phyloP scores from a whole-genome alignment of 2,113 vertebrate genomes.

The Conger conger region DNA sequence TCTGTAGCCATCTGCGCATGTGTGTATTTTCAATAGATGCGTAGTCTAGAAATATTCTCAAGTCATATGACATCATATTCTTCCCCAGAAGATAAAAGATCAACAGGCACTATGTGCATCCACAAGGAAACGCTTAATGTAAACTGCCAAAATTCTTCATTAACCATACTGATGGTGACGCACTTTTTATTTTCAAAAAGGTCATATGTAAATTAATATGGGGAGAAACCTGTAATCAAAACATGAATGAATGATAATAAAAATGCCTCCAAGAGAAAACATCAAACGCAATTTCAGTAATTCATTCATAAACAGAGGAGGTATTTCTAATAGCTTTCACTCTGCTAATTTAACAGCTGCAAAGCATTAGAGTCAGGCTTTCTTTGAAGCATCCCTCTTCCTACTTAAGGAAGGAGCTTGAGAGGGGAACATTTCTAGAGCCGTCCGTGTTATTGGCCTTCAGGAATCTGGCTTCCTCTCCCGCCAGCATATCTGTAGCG shows the following conservation, averaged over 20 bases:
- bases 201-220: background rate
- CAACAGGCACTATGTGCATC: too few relatives aligned
- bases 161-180: background rate
- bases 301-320: conserved; percentile 57
- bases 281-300: conserved; percentile 47
- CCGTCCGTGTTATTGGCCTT: conserved; percentile 36
- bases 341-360: conserved; percentile 57
- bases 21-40: background rate
- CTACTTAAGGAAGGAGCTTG: conserved; percentile 47
- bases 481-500: conserved; percentile 31
- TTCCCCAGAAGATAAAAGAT: too few relatives aligned
- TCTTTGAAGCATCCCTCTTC: conserved; percentile 55
- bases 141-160: background rate
- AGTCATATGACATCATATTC: too few relatives aligned
- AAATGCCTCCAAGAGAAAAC: conserved; percentile 11
- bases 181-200: background rate
- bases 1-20: background rate
- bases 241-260: conserved; percentile 21
- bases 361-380: conserved; percentile 45
- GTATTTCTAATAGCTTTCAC: conserved; percentile 50
- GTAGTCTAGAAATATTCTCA: background rate
- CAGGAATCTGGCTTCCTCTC: conserved; percentile 17
- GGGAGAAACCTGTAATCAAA: background rate
- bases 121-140: background rate
- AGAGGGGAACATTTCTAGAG: conserved; percentile 47